These are phyloP conservation scores for Camponotus fellah DNA, from an alignment of 2,888 invertebrate genomes.

Conservation along the genomic window DNA sequence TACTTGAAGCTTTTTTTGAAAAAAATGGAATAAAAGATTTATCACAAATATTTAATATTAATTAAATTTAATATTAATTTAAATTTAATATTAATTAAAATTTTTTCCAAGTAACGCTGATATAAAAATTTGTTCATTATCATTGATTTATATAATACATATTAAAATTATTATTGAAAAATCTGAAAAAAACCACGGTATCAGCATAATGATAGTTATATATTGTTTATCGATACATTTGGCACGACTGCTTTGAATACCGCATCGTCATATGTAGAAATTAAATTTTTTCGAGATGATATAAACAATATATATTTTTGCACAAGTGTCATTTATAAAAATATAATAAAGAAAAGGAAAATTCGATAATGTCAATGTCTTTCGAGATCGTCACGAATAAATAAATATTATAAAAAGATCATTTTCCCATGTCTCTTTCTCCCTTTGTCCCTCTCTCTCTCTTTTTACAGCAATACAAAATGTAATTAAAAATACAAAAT, in stretches of 20 bases:
- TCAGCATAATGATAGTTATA: background rate
- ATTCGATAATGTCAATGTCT: background rate
- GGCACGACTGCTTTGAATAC: background rate
- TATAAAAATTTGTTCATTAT: background rate
- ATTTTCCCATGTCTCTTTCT: background rate
- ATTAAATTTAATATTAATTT: no score
- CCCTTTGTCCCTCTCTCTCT: no score
- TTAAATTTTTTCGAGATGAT: no score
- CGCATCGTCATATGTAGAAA: background rate
- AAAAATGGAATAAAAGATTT: background rate
- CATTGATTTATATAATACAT: background rate
- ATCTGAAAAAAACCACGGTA: background rate
- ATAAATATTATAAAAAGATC: background rate
- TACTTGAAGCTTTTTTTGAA: background rate
- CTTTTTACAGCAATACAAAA: background rate
- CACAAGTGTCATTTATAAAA: background rate
- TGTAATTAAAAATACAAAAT: background rate
- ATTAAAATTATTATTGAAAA: background rate
- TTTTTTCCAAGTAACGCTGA: background rate
- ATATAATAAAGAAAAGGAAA: background rate
- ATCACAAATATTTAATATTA: slow-evolving; percentile 2
- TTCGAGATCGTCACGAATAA: background rate
- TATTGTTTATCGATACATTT: background rate
- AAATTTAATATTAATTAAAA: background rate
- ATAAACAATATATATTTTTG: background rate